Evolutionary conservation across 2,888 invertebrate genomes (phyloP).

Genomic region (Argyra leucocephala): DNA sequence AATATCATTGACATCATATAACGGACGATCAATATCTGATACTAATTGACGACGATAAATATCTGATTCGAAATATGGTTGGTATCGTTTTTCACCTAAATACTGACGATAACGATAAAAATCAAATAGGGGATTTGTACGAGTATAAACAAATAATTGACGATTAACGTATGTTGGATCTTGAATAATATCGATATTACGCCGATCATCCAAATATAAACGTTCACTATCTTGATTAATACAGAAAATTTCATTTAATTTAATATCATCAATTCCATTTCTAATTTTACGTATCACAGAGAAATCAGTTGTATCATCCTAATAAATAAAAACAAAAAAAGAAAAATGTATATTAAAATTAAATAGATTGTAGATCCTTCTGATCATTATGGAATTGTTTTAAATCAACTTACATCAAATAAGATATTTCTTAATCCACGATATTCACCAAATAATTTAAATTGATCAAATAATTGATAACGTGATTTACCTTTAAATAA

Average conservation of each 20-base stretch:
- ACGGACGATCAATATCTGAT: too few relatives aligned
- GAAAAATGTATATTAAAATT: neutral
- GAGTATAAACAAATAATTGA: too few relatives aligned
- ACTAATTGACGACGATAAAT: neutral
- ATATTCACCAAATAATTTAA: neutral
- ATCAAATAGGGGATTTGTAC: neutral
- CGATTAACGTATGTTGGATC: too few relatives aligned
- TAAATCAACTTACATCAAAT: slow-evolving; percentile 2
- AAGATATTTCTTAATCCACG: neutral
- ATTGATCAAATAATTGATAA: neutral
- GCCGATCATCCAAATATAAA: neutral
- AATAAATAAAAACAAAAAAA: neutral
- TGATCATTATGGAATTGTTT: too few relatives aligned
- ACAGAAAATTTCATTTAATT: neutral
- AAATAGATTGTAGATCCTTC: too few relatives aligned
- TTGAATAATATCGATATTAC: neutral
- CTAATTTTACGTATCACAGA: neutral
- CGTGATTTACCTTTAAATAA: neutral
- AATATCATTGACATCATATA: too few relatives aligned
- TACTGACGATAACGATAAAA: neutral
- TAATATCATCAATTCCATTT: neutral
- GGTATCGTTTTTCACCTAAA: neutral
- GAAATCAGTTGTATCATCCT: neutral
- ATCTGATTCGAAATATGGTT: neutral
- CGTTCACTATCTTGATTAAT: neutral